These are phyloP conservation scores for Carterocephalus palaemon DNA, from an alignment of 2,888 invertebrate species.

Conservation along the genomic window DNA sequence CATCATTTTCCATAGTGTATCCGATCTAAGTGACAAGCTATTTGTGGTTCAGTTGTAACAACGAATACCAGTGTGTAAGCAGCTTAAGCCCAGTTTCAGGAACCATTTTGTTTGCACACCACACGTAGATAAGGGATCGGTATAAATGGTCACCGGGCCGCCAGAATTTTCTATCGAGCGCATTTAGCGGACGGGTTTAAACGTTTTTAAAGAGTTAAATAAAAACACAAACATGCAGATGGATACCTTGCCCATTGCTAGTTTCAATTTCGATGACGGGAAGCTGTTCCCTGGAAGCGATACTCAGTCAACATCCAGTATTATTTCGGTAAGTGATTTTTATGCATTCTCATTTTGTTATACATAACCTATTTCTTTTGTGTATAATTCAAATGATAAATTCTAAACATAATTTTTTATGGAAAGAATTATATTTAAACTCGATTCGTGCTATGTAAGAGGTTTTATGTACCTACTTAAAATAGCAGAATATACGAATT, in stretches of 20 bases:
- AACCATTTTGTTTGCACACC: too few relatives aligned
- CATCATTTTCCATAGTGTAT: too few relatives aligned
- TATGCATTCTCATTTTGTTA: constrained; percentile 4
- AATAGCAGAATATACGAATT: too few relatives aligned
- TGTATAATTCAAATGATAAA: background rate
- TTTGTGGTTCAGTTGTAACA: too few relatives aligned
- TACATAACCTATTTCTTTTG: constrained; percentile 1
- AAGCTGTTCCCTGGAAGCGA: constrained; percentile 52
- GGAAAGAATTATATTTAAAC: background rate
- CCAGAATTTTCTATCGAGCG: too few relatives aligned
- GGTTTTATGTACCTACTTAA: background rate
- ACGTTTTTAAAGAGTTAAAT: too few relatives aligned
- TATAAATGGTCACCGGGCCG: too few relatives aligned
- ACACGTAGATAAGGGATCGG: too few relatives aligned
- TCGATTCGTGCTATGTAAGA: background rate
- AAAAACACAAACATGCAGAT: constrained; percentile 31
- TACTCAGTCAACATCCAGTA: constrained; percentile 36
- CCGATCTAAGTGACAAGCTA: too few relatives aligned
- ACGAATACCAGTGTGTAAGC: too few relatives aligned
- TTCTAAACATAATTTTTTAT: background rate
- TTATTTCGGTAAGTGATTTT: constrained; percentile 47
- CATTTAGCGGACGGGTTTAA: too few relatives aligned
- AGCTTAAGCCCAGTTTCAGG: too few relatives aligned
- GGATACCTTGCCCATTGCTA: constrained; percentile 47
- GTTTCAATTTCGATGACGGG: constrained; percentile 49